Conservation (phyloP, 2,888 invertebrate genomes). For the Hoplodrina ambigua region DNA sequence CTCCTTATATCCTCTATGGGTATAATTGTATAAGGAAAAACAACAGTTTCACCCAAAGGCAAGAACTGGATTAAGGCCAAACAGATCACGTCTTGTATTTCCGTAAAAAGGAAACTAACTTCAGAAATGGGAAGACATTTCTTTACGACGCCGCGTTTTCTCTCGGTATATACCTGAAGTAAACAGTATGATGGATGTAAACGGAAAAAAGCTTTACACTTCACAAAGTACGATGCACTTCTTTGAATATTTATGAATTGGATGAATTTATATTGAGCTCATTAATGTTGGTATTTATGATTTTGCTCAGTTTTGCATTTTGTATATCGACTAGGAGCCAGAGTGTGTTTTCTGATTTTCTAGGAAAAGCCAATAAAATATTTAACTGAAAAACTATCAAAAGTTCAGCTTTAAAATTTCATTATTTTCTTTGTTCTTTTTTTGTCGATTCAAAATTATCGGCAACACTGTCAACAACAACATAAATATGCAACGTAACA, state of each 20-base stretch:
- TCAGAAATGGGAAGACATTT: slow-evolving; percentile 71
- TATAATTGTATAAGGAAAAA: slow-evolving; percentile 68
- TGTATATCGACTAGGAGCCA: too few relatives aligned
- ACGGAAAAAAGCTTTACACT: slow-evolving; percentile 25
- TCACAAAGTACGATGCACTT: slow-evolving; percentile 34
- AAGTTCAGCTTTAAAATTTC: slow-evolving; percentile 3
- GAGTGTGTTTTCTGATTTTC: too few relatives aligned
- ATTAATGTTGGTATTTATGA: neutral
- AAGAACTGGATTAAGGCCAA: slow-evolving; percentile 81
- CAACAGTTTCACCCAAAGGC: slow-evolving; percentile 65
- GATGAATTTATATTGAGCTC: slow-evolving; percentile 2
- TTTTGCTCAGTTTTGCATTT: neutral
- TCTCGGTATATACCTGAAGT: slow-evolving; percentile 48
- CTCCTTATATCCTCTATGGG: slow-evolving; percentile 51
- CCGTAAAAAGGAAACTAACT: slow-evolving; percentile 78
- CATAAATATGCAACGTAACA: slow-evolving; percentile 32
- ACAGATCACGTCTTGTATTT: slow-evolving; percentile 79
- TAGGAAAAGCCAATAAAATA: neutral
- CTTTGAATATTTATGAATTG: slow-evolving; percentile 15
- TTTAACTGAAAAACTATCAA: neutral
- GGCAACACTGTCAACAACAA: slow-evolving; percentile 19
- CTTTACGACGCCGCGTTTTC: slow-evolving; percentile 64
- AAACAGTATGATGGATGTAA: slow-evolving; percentile 43
- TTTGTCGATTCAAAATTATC: slow-evolving; percentile 17
- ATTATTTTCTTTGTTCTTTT: slow-evolving; percentile 20